These are phyloP conservation scores for Acrocephalus arundinaceus DNA, from an alignment of 2,113 vertebrate genomes.

Conservation along the genomic window DNA sequence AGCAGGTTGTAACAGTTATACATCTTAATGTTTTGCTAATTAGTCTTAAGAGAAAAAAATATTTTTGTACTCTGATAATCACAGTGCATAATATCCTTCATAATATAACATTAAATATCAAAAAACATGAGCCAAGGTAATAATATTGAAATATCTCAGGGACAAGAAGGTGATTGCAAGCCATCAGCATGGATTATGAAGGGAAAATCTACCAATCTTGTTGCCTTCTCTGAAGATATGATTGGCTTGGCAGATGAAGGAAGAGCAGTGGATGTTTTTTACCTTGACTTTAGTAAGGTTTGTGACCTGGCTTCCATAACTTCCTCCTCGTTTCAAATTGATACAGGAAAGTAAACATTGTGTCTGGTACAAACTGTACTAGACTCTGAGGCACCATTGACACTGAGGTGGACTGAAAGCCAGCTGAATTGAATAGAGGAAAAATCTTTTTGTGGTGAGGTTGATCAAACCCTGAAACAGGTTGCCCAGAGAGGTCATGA, in stretches of 20 bases:
- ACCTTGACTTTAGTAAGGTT: not conserved
- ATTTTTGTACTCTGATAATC: not conserved
- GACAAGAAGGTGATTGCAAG: not conserved
- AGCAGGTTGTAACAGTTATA: not conserved
- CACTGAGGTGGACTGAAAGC: not conserved
- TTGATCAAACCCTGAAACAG: not conserved
- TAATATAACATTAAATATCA: not conserved
- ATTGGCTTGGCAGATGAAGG: not conserved
- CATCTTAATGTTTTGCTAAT: not conserved
- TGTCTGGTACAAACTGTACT: not conserved
- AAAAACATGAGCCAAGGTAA: not conserved
- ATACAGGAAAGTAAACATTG: not conserved
- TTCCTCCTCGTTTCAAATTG: not conserved
- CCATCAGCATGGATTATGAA: not conserved
- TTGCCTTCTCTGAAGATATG: not conserved
- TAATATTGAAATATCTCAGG: not conserved
- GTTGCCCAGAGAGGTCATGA: not conserved
- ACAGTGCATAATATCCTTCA: not conserved
- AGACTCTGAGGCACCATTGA: not conserved
- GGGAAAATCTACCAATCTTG: not conserved
- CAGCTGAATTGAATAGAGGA: not conserved
- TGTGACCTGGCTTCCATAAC: not conserved
- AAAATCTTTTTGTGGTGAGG: not conserved
- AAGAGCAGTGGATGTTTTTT: not conserved
- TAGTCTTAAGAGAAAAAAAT: not conserved